Conservation (phyloP, 1,140 invertebrate species). For the Stegodyphus dumicola region DNA sequence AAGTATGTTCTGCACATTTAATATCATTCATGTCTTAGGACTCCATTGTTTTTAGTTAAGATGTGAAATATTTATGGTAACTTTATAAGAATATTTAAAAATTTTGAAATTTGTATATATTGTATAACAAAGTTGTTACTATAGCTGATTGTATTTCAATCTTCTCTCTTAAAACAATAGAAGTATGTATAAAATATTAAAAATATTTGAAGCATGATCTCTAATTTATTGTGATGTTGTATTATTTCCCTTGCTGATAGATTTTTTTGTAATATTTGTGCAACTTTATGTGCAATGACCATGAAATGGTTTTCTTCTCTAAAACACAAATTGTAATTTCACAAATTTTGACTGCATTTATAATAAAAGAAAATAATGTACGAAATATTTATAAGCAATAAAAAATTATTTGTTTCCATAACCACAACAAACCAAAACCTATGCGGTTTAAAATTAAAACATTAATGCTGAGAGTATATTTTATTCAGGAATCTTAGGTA, state of each 20-base stretch:
- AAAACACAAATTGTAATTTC: too few species aligned
- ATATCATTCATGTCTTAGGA: conserved; percentile 45
- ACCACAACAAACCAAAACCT: too few species aligned
- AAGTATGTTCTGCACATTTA: conserved; percentile 46
- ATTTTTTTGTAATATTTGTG: too few species aligned
- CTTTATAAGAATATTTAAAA: conserved; percentile 49
- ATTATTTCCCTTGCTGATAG: too few species aligned
- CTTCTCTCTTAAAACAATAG: conserved; percentile 30
- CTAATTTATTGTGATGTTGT: conserved; percentile 2
- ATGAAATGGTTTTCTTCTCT: too few species aligned
- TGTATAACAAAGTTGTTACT: conserved; percentile 47
- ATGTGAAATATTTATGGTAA: conserved; percentile 57
- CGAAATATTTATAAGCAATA: conserved; percentile 51
- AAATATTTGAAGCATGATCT: conserved; percentile 45
- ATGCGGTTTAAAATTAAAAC: too few species aligned
- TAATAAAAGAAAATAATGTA: conserved; percentile 41
- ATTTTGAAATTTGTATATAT: conserved; percentile 55
- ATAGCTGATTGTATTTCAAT: conserved; percentile 40
- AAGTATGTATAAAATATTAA: conserved; percentile 50
- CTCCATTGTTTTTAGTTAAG: conserved; percentile 48
- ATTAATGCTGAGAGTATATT: too few species aligned
- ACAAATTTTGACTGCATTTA: conserved; percentile 10
- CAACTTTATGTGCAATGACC: too few species aligned
- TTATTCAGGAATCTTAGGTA: too few species aligned
- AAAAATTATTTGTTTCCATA: conserved; percentile 20